A percentile compares a stretch with the other conserved stretches of the same genome.
Evolutionary conservation across 2,888 invertebrate species (phyloP).

Genomic region (Ormyrus nitidulus): DNA sequence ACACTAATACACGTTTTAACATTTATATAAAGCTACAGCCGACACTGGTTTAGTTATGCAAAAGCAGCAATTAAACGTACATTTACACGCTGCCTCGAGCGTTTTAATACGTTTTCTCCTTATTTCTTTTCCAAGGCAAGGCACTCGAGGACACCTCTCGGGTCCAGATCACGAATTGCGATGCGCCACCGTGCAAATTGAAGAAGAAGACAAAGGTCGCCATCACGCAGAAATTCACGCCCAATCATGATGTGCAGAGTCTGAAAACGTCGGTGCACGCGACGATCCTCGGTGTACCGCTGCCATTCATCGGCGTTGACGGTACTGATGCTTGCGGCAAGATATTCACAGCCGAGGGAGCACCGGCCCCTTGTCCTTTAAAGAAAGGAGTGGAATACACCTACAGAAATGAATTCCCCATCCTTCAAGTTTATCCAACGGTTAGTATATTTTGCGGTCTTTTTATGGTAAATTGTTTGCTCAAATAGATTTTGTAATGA

Average conservation of each 20-base stretch:
- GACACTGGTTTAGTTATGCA: background rate
- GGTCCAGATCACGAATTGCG: conserved; percentile 80
- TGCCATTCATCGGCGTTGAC: conserved; percentile 88
- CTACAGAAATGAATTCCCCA: conserved; percentile 82
- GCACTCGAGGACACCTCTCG: conserved; percentile 59
- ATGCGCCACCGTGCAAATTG: conserved; percentile 81
- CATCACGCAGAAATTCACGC: conserved; percentile 79
- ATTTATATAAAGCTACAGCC: too few species aligned
- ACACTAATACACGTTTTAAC: too few species aligned
- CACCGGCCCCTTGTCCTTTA: conserved; percentile 82
- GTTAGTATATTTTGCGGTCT: conserved; percentile 69
- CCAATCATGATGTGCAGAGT: conserved; percentile 77
- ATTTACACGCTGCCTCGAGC: background rate
- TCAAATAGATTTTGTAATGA: too few species aligned
- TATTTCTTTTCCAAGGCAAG: conserved; percentile 27
- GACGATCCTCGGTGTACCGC: conserved; percentile 78
- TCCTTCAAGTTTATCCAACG: conserved; percentile 78
- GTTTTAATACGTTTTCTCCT: background rate
- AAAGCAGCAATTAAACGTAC: background rate
- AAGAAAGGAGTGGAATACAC: conserved; percentile 82
- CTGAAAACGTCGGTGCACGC: conserved; percentile 81
- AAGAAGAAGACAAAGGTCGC: conserved; percentile 79
- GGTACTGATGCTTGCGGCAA: conserved; percentile 82
- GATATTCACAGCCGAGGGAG: conserved; percentile 79
- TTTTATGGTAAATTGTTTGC: too few species aligned